A percentile compares a stretch with the other conserved stretches of the same genome.
These are phyloP conservation scores for Trigoniulus corallinus DNA, from an alignment of 1,140 invertebrate genomes.

Conservation along the genomic window DNA sequence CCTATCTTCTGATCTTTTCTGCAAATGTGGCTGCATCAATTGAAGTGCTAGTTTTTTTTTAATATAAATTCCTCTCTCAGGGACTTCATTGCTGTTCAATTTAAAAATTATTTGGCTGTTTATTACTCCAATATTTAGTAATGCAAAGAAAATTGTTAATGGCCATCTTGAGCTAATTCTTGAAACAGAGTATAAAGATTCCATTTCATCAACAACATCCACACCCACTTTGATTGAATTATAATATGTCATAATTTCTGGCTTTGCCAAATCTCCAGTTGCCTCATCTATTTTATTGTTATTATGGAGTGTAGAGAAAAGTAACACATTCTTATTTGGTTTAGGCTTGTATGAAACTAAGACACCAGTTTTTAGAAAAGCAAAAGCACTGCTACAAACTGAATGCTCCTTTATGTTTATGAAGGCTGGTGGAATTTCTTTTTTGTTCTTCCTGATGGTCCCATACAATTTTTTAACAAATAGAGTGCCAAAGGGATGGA, in stretches of 20 bases:
- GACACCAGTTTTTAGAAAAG: conserved; percentile 15
- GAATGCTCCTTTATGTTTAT: background rate
- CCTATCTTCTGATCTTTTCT: background rate
- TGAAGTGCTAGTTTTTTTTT: background rate
- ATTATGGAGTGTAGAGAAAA: conserved; percentile 14
- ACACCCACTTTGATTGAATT: conserved; percentile 29
- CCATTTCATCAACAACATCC: conserved; percentile 27
- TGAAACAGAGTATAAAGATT: conserved; percentile 17
- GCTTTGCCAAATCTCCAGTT: conserved; percentile 15
- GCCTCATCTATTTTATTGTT: conserved; percentile 9
- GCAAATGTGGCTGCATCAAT: background rate
- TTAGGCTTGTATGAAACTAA: conserved; percentile 20
- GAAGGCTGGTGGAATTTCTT: background rate
- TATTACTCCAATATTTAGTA: conserved; percentile 11
- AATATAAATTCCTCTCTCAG: background rate
- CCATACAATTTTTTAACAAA: background rate
- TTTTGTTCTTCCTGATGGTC: background rate
- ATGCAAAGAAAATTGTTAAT: conserved; percentile 14
- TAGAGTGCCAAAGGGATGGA: background rate
- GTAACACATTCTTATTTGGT: conserved; percentile 10
- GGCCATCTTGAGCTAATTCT: conserved; percentile 25
- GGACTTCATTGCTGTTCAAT: background rate
- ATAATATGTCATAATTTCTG: conserved; percentile 27
- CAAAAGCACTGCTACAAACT: conserved; percentile 6
- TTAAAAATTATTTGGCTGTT: conserved; percentile 8